Evolutionary conservation across 35 echinoderm and acorn worm species (phyloP).

Genomic region (Stichopus chloronotus): DNA sequence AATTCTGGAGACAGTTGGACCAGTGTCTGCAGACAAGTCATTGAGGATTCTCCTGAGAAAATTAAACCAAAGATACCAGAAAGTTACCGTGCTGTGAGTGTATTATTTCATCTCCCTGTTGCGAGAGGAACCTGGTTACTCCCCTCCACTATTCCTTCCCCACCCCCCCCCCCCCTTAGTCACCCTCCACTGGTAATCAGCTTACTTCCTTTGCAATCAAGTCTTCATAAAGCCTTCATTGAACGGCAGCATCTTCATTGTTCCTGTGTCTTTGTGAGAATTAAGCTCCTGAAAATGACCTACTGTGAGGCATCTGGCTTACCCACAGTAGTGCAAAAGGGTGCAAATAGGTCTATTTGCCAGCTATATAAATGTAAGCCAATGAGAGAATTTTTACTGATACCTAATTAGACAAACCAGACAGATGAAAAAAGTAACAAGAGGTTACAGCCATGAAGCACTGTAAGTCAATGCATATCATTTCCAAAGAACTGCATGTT

Average conservation of each 20-base stretch:
- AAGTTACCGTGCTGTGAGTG: neutral
- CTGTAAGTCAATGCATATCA: too few relatives aligned
- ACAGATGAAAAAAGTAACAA: too few relatives aligned
- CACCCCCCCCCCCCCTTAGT: neutral
- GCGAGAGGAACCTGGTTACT: neutral
- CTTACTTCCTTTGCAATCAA: too few relatives aligned
- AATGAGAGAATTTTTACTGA: too few relatives aligned
- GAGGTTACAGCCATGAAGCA: too few relatives aligned
- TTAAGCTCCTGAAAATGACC: neutral
- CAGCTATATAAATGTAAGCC: too few relatives aligned
- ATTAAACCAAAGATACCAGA: neutral
- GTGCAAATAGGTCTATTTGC: too few relatives aligned
- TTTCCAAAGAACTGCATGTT: too few relatives aligned
- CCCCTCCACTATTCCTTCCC: neutral
- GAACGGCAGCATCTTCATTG: too few relatives aligned
- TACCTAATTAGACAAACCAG: too few relatives aligned
- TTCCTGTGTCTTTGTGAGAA: neutral
- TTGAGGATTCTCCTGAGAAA: slow-evolving; percentile 85
- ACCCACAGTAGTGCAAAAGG: too few relatives aligned
- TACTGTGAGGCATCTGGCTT: neutral
- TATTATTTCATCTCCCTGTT: neutral
- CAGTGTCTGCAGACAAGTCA: slow-evolving; percentile 82
- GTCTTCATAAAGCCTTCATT: too few relatives aligned
- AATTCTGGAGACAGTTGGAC: slow-evolving; percentile 85
- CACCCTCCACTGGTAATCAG: neutral